phyloP scores from a whole-genome alignment of 2,113 vertebrate species.

The Strigops habroptila region DNA sequence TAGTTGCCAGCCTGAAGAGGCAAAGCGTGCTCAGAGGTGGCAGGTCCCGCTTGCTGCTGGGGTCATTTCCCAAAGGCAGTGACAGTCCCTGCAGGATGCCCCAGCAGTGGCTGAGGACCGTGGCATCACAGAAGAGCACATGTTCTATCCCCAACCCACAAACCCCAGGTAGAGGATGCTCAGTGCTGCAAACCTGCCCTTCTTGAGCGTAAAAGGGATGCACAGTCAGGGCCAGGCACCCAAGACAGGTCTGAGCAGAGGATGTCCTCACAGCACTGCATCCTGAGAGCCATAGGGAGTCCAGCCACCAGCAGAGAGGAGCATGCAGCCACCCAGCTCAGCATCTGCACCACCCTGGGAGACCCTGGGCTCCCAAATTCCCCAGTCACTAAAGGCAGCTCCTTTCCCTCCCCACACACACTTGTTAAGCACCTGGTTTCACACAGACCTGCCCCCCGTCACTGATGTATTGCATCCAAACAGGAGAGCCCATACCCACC shows the following conservation, averaged over 20 bases:
- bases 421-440: neutral
- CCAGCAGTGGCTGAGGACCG: accelerated
- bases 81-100: neutral
- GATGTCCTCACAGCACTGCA: neutral
- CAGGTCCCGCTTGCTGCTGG: neutral
- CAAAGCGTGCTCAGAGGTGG: neutral
- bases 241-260: neutral
- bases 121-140: accelerated
- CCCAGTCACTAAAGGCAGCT: neutral
- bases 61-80: neutral
- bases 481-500: accelerated
- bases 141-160: neutral
- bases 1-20: accelerated
- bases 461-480: accelerated
- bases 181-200: neutral
- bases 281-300: neutral
- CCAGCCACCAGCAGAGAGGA: neutral
- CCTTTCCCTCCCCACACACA: neutral
- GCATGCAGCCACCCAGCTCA: accelerated
- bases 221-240: neutral
- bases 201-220: neutral
- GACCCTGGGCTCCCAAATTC: neutral
- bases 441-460: accelerated
- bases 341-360: neutral
- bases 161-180: neutral